Evolutionary conservation across 2,113 vertebrate genomes (phyloP).

Genomic region (Austrofundulus limnaeus): DNA sequence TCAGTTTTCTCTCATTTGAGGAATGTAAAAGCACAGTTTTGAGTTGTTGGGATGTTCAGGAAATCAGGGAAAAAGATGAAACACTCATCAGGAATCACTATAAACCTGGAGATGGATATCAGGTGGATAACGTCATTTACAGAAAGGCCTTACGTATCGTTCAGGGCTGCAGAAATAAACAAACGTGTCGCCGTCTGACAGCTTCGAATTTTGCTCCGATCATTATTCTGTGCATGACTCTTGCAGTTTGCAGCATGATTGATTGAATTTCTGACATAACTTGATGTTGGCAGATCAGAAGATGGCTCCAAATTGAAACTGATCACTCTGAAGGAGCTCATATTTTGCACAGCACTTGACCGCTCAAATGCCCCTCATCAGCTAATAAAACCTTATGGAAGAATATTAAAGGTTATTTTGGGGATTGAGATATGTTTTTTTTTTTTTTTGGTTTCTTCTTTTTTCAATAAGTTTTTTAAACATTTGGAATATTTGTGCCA

Average conservation of each 20-base stretch:
- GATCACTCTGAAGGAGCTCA: constrained; percentile 27
- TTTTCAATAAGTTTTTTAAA: no score
- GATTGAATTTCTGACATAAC: constrained; percentile 31
- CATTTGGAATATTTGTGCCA: no score
- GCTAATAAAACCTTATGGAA: constrained; percentile 1
- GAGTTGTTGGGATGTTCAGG: constrained; percentile 23
- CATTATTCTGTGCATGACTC: constrained; percentile 54
- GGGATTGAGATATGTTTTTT: no score
- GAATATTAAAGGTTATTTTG: not conserved
- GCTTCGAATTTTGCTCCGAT: constrained; percentile 39
- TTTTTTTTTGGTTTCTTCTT: no score
- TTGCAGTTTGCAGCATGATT: constrained; percentile 44
- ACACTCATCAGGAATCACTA: not conserved
- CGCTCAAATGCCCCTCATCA: not conserved
- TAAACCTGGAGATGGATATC: constrained; percentile 27
- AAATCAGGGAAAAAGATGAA: constrained; percentile 18
- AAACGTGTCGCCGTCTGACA: constrained; percentile 13
- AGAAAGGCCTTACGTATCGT: constrained; percentile 26
- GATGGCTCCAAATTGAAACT: constrained; percentile 42
- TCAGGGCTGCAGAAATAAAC: constrained; percentile 12
- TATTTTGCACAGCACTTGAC: constrained; percentile 16
- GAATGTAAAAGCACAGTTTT: constrained; percentile 34
- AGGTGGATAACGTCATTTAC: constrained; percentile 33
- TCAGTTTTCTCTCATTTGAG: constrained; percentile 29
- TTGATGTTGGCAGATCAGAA: constrained; percentile 43